Conservation (phyloP, 2,888 invertebrate species). For the Philereme vetulata region DNA sequence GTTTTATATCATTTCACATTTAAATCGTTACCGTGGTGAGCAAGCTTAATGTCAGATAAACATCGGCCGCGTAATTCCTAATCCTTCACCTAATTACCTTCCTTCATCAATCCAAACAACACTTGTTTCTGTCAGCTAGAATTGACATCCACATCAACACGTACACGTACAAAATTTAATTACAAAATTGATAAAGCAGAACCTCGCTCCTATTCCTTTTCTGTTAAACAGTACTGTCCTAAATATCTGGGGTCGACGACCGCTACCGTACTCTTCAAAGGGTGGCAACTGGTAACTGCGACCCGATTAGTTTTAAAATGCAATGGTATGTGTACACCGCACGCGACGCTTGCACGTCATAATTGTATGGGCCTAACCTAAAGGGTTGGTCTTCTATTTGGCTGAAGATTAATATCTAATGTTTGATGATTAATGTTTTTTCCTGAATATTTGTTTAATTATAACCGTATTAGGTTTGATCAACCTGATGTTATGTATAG, state of each 20-base stretch:
- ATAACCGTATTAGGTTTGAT: not conserved
- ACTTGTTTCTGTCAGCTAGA: conserved; percentile 43
- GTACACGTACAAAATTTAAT: conserved; percentile 44
- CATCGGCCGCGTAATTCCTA: conserved; percentile 3
- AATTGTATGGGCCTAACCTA: conserved; percentile 31
- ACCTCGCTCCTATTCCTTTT: conserved; percentile 66
- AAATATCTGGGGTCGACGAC: conserved; percentile 75
- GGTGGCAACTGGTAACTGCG: conserved; percentile 53
- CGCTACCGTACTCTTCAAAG: conserved; percentile 61
- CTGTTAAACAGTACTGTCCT: conserved; percentile 68
- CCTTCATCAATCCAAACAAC: conserved; percentile 31
- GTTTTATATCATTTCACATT: not conserved
- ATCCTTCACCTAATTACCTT: conserved; percentile 22
- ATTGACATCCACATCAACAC: conserved; percentile 41
- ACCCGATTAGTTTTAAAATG: conserved; percentile 75
- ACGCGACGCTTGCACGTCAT: conserved; percentile 57
- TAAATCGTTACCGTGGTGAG: conserved; percentile 1
- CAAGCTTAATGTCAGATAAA: conserved; percentile 7
- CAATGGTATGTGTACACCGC: conserved; percentile 63
- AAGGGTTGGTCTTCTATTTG: conserved; percentile 3
- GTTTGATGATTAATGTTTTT: not conserved
- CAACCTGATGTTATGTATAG: no score
- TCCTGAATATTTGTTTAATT: not conserved
- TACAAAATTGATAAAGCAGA: conserved; percentile 51
- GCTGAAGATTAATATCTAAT: not conserved